A percentile compares a stretch with the other conserved stretches of the same genome.
These are phyloP conservation scores for Drosophila rellima DNA, from an alignment of 2,888 invertebrate genomes.

Conservation along the genomic window DNA sequence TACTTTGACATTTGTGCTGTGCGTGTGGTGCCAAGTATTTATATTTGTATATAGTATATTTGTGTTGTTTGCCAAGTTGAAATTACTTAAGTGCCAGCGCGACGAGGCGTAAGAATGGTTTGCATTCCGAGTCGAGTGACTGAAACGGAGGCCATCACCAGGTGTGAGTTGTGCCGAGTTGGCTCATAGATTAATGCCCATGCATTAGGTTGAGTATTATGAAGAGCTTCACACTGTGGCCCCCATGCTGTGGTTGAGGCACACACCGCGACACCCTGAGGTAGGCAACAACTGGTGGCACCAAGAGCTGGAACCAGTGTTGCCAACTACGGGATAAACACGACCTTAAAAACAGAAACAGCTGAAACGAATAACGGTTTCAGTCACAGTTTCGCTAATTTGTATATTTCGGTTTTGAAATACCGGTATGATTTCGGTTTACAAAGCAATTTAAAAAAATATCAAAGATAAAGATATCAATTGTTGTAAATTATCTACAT, in stretches of 20 bases:
- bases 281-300: constrained; percentile 20
- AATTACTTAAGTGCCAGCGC: constrained; percentile 74
- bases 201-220: constrained; percentile 65
- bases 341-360: not conserved
- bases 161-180: constrained; percentile 26
- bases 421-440: too few relatives aligned
- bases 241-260: constrained; percentile 30
- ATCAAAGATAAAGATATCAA: too few relatives aligned
- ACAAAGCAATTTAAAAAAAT: too few relatives aligned
- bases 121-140: constrained; percentile 19
- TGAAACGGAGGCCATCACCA: constrained; percentile 45
- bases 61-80: constrained; percentile 63
- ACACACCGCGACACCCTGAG: constrained; percentile 7
- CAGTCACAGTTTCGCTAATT: too few relatives aligned
- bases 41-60: constrained; percentile 1
- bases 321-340: not conserved
- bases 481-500: too few relatives aligned
- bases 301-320: constrained; percentile 23
- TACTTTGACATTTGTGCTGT: constrained; percentile 76
- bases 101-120: constrained; percentile 69
- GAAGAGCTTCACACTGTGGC: constrained; percentile 47
- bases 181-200: constrained; percentile 69
- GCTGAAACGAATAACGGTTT: too few relatives aligned
- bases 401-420: too few relatives aligned
- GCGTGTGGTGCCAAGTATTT: constrained; percentile 19